Evolutionary conservation across 2,888 invertebrate species (phyloP), one percentile per base, ranked within the genome.

Genomic region (Drosophila prostipennis): DNA sequence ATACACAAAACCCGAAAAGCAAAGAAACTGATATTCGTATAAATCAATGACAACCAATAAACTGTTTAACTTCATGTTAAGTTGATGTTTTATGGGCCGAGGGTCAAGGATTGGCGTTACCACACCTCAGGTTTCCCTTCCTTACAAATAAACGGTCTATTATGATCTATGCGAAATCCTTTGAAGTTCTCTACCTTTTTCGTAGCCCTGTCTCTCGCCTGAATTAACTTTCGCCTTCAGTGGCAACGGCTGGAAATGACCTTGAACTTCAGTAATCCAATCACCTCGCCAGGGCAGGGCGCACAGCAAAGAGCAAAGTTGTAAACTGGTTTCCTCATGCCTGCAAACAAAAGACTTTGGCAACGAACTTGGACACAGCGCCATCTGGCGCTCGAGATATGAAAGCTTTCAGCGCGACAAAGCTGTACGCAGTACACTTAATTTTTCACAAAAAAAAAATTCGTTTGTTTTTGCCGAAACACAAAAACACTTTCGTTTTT

Each of bases 191-290:
- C 16, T 7, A 7, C 13, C 2, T 13, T 39, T 8, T 10, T 3
- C n/a, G 6, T 6, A 23, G n/a, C 7, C 1, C 19, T 19, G 19
- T 36, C 2, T 16, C 13, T 32, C 8, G 10, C 10, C 43, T 19
- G 14, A 19, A 13, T 36, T 6, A 42, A 39, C 65, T 65, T 54
- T 65, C 68, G 34, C 37, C 53, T 36, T 65, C 37, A 14, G 52
- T n/a, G 45, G 60, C 60, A 39, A n/a, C 74, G 70, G 48, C 78
- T 68, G 75, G 52, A 23, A 46, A 11, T 73, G 78, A 64, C 80
- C 84, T 78, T 80, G 79, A 80, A 78, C 81, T 78, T 80, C 79
- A 65, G 54, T 46, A 60, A 65, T 64, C 57, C 70, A 16, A 0
- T 4, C 34, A 10, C 34, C 34, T 19, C 7, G 23, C 60, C 61